Conservation (phyloP, 2,113 vertebrate species). For the Casuarius casuarius region DNA sequence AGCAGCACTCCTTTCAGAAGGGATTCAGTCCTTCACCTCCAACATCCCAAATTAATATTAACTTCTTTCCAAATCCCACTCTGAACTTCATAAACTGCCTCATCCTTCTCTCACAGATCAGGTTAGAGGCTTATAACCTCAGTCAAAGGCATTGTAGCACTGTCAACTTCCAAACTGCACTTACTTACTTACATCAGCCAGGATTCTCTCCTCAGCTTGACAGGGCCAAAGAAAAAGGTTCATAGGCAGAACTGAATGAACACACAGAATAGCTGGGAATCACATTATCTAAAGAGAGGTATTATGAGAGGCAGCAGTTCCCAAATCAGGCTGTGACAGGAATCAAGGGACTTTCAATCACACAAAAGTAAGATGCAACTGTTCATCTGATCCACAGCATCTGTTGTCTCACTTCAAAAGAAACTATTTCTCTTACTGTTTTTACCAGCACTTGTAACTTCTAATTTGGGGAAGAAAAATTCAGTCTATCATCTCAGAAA, state of each 20-base stretch:
- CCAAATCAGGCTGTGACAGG: fast-evolving
- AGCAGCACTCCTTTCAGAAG: not conserved
- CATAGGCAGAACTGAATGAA: not conserved
- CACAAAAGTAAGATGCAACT: not conserved
- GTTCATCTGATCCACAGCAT: not conserved
- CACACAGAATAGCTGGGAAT: not conserved
- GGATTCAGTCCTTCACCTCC: not conserved
- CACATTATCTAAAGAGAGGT: not conserved
- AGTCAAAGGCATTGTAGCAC: not conserved
- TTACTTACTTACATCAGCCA: not conserved
- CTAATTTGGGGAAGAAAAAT: not conserved
- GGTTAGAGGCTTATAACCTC: not conserved
- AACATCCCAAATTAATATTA: not conserved
- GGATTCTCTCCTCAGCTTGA: not conserved
- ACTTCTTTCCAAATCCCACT: not conserved
- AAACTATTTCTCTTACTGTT: not conserved
- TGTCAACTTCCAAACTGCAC: not conserved
- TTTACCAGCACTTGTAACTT: not conserved
- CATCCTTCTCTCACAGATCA: not conserved
- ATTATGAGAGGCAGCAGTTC: not conserved
- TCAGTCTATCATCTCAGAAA: not conserved
- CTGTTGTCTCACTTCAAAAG: not conserved
- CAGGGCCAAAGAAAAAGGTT: not conserved
- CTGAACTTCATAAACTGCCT: not conserved
- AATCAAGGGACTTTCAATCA: not conserved